Evolutionary conservation across 2,113 vertebrate genomes (phyloP), one percentile per base, ranked within the genome.

Genomic region (Hippoglossus stenolepis): DNA sequence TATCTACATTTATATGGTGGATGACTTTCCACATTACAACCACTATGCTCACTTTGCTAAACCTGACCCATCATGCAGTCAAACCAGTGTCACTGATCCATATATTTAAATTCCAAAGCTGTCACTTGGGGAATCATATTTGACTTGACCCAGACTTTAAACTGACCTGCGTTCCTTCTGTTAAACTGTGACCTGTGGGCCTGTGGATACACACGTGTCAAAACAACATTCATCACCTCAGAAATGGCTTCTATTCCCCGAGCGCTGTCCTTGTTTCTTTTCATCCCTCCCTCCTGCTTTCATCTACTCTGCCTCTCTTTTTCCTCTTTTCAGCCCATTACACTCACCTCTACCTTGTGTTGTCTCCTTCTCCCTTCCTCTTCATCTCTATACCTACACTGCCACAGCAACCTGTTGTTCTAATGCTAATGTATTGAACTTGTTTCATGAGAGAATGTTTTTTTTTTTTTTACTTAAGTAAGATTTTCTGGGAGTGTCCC

Each of bases 161-260:
- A 70, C 75, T 87, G 87, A 85, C 86, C 89, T 65, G 35, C 0
- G 18, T 73, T 80, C 78, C 80, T 73, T 75, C 70, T 90, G 81
- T 84, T 87, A 77, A 85, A 73, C 83, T 65, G 82, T 74, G 84
- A 91, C 85, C 89, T 79, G 58, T 1, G 10, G 70, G 64, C 70
- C 79, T 74, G 76, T 70, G 79, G 92, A 87, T 72, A 75, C 85
- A 73, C 82, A 84, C 65, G 67, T 87, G 89, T 91, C 90, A 87
- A 90, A 91, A 85, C 85, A 91, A 79, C 89, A 91, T 92, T 87
- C 70, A 93, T 94, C 89, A 89, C 88, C 74, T 75, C 62, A 67
- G 59, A 70, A 78, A 45, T 8, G 4, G 53, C 75, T 23, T 67
- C 70, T 79, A 79, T 66, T 82, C 87, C 81, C 73, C 0, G 0